A percentile compares a stretch with the other conserved stretches of the same genome.
phyloP scores from a whole-genome alignment of 2,113 vertebrate genomes.

The Elephantulus edwardii region DNA sequence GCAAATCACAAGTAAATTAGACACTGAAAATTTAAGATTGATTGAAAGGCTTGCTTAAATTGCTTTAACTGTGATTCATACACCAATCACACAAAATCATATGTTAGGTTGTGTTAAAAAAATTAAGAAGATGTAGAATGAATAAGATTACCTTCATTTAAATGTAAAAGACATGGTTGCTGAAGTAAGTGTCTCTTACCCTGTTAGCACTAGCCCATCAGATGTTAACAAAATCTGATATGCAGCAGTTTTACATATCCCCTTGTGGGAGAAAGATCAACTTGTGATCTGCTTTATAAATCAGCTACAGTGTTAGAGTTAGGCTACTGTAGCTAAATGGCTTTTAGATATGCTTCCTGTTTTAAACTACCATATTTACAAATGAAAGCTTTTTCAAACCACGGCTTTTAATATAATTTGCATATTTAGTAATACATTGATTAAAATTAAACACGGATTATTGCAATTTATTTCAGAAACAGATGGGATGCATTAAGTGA shows the following conservation, averaged over 20 bases:
- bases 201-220: conserved; percentile 83
- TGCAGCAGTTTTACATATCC: conserved; percentile 89
- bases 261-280: conserved; percentile 87
- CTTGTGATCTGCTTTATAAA: conserved; percentile 88
- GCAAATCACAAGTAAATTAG: conserved; percentile 83
- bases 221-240: conserved; percentile 89
- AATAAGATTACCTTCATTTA: conserved; percentile 87
- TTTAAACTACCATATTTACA: conserved; percentile 91
- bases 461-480: conserved; percentile 91
- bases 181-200: conserved; percentile 83
- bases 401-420: conserved; percentile 92
- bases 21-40: conserved; percentile 80
- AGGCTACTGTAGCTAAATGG: conserved; percentile 90
- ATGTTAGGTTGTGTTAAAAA: conserved; percentile 82
- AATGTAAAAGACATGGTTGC: conserved; percentile 86
- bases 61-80: conserved; percentile 85
- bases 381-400: conserved; percentile 90
- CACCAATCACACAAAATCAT: conserved; percentile 85
- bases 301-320: conserved; percentile 87
- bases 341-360: conserved; percentile 91
- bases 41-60: conserved; percentile 85
- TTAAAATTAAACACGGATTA: conserved; percentile 92
- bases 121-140: conserved; percentile 83
- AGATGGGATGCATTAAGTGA: conserved; percentile 90
- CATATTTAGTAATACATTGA: conserved; percentile 93